Evolutionary conservation across 2,797 vertebrate genomes (phyloP), one percentile per base, ranked within the genome.

Genomic region (Danio aesculapii): DNA sequence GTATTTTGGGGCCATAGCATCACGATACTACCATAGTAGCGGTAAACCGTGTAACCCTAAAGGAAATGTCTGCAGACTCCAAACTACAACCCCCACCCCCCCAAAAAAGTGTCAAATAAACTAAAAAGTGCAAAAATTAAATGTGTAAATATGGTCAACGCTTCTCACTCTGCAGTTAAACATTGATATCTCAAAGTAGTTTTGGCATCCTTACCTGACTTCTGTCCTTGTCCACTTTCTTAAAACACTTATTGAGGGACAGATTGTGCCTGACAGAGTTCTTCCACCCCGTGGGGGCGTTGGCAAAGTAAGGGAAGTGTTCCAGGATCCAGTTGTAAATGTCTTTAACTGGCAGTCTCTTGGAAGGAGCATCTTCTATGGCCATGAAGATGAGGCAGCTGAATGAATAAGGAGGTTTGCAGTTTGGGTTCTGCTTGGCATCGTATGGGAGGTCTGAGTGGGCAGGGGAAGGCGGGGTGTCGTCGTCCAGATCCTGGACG

Each of bases 351-450:
- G 96, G 96, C 81, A 97, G 93, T 87, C 95, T 93, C 93, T 97
- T 97, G 88, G 92, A 93, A 49, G 95, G 95, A 2, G 96, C 95
- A 89, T 96, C 95, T 91, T 97, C 96, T n/a, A 97, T 96, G 90
- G 96, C 96, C 95, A 97, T 96, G 94, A 96, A 97, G 91, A 97
- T 97, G 93, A 97, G 96, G 92, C 96, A 97, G 93, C 95, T 96
- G 88, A 96, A 97, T 62, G 96, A 97, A 74, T 96, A 96, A 5
- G 95, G 95, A 77, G 96, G 96, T 88, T 97, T 97, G 90, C 96
- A 96, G 90, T 96, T 96, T 81, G 95, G 95, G 91, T 96, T 96
- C 91, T 96, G 95, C 94, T 95, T 95, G 92, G 95, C 95, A 85
- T 96, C 95, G 0, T 96, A 96, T 90, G 95, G 94, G 91, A 94